Evolutionary conservation across 1,140 invertebrate species (phyloP), one percentile per base, ranked within the genome.

Genomic region (Drosophila melanica): DNA sequence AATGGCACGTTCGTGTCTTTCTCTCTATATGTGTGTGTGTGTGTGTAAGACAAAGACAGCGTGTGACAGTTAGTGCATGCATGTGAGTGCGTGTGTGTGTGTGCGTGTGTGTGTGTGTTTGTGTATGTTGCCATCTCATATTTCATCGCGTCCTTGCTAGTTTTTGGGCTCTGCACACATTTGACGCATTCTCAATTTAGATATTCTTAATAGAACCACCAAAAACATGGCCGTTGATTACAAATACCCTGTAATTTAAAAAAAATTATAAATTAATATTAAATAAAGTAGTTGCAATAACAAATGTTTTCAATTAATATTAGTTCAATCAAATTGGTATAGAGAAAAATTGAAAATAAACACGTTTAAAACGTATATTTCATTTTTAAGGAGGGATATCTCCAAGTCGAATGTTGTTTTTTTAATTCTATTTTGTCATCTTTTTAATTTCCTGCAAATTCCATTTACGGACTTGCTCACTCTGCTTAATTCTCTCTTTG

Each of bases 391-490:
- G 4, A 41, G 6, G 18, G 10, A 9, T 45, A 20, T 20, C 16
- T 30, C 16, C n/a, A 44, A 64, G 45, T 45, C 44, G 18, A 11
- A 16, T 41, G 5, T n/a, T 39, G n/a, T n/a, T 50, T 66, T 48
- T 14, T 53, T 45, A 50, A 50, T 50, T 50, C 48, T 45, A 48
- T 78, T 79, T 58, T 75, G 12, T 27, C 41, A 57, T 41, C 48
- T 60, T 82, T 79, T 82, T 75, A 79, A 79, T 82, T 82, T 82
- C 75, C 75, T 82, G 75, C 6, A 27, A 7, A 27, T 44, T n/a
- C 33, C 42, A 54, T 66, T 54, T 45, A 5, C 7, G 27, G 20
- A 6, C 20, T 45, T 18, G 3, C 5, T 48, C n/a, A 48, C 2
- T 48, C 3, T 48, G 2, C 18, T 20, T 7, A 10, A 41, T 20